phyloP scores from a whole-genome alignment of 2,797 vertebrate genomes.

The Oceanodroma leucorhoa region DNA sequence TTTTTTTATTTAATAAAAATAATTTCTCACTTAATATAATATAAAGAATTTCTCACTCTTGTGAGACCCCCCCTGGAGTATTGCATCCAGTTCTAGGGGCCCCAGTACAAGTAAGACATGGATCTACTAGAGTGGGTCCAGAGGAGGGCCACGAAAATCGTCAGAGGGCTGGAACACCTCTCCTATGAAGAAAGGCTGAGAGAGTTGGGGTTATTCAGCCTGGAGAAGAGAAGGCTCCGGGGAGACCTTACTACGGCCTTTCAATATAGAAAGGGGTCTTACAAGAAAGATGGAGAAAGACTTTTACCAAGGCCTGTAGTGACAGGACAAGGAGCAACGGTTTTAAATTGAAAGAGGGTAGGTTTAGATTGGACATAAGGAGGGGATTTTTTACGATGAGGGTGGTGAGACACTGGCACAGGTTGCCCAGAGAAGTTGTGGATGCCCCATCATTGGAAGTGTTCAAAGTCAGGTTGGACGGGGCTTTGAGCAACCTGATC shows the following conservation, averaged over 20 bases:
- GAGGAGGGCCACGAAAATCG: not conserved
- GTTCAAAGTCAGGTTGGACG: not conserved
- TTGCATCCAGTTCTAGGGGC: no score
- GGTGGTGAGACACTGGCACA: no score
- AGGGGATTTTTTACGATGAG: no score
- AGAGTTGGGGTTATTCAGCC: not conserved
- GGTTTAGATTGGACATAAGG: no score
- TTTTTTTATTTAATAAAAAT: not conserved
- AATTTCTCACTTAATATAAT: not conserved
- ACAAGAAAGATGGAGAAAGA: not conserved
- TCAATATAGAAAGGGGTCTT: not conserved
- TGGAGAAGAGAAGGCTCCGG: not conserved
- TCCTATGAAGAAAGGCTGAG: not conserved
- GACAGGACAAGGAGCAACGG: not conserved
- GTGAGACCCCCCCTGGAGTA: not conserved
- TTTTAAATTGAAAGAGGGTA: not conserved
- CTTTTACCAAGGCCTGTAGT: not conserved
- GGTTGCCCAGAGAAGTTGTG: no score
- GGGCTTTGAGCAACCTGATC: not conserved
- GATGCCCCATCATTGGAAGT: not conserved
- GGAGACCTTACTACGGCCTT: not conserved
- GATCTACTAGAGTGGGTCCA: not conserved
- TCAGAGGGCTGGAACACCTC: not conserved
- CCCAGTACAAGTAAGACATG: fast-evolving
- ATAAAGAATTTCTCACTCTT: not conserved